Conservation (phyloP, 1,140 invertebrate species). For the Temnothorax longispinosus region DNA sequence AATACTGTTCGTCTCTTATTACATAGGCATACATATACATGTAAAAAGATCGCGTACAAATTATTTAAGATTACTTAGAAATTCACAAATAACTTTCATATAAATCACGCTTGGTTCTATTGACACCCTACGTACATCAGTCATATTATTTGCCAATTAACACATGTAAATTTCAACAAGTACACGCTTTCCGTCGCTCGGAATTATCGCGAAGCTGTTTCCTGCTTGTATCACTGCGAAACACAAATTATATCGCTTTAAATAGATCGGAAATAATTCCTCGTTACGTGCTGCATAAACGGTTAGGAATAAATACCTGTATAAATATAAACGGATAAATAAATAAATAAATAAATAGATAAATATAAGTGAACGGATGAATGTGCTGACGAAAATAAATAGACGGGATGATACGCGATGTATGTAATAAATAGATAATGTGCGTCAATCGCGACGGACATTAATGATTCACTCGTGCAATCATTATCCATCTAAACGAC, state of each 20-base stretch:
- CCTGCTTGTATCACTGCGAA: neutral
- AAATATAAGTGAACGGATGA: conserved; percentile 19
- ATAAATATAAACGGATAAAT: neutral
- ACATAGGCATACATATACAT: neutral
- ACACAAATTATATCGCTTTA: neutral
- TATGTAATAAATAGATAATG: conserved; percentile 27
- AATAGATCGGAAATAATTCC: neutral
- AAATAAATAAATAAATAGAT: conserved; percentile 47
- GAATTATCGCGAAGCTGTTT: conserved; percentile 1
- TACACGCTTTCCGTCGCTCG: neutral
- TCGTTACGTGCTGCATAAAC: neutral
- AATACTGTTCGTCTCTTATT: conserved; percentile 44
- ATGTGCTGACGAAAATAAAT: conserved; percentile 38
- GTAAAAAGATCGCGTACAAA: neutral
- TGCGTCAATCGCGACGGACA: conserved; percentile 16
- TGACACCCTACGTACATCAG: neutral
- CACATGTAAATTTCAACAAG: conserved; percentile 16
- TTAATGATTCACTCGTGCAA: conserved; percentile 37
- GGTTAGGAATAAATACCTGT: conserved; percentile 19
- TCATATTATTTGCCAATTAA: conserved; percentile 26
- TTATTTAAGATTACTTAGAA: neutral
- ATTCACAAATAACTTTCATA: neutral
- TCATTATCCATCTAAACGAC: conserved; percentile 33
- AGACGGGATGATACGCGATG: neutral
- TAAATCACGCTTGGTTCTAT: neutral